Percentiles rank a stretch among this genome's conserved stretches.
These are phyloP conservation scores for Araneus ventricosus DNA, from an alignment of 1,140 invertebrate genomes.

Conservation along the genomic window DNA sequence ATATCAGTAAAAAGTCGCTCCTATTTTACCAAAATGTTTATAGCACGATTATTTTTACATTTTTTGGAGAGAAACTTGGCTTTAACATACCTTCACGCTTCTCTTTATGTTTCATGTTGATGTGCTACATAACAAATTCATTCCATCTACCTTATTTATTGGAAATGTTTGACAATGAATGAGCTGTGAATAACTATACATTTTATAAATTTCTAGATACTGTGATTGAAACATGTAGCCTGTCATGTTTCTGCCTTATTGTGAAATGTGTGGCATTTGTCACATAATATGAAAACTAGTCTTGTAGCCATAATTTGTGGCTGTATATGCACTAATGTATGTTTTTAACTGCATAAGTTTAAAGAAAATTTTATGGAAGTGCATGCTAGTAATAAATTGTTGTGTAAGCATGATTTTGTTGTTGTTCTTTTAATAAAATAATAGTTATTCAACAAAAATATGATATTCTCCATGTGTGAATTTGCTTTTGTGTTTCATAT, in stretches of 20 bases:
- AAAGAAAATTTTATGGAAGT: constrained; percentile 34
- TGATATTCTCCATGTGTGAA: no score
- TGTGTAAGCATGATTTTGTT: constrained; percentile 49
- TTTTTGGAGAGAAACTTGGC: constrained; percentile 8
- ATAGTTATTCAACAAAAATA: constrained; percentile 3
- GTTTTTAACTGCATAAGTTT: constrained; percentile 50
- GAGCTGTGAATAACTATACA: constrained; percentile 60
- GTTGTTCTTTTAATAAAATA: background rate
- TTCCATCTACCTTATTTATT: constrained; percentile 46
- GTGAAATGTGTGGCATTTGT: constrained; percentile 24
- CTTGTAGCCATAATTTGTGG: constrained; percentile 49
- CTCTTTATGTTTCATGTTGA: constrained; percentile 36
- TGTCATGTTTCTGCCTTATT: constrained; percentile 75
- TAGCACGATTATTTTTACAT: constrained; percentile 59
- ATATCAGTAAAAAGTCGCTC: constrained; percentile 33
- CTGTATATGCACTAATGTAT: constrained; percentile 50
- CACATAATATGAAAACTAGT: constrained; percentile 48
- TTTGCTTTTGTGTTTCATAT: no score
- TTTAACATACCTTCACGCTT: constrained; percentile 25
- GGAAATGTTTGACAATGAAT: constrained; percentile 25
- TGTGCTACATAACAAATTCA: constrained; percentile 52
- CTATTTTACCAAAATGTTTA: constrained; percentile 22
- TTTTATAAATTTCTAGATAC: constrained; percentile 67
- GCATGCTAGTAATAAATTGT: constrained; percentile 60
- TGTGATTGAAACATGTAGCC: constrained; percentile 75